These are phyloP conservation scores for Stichodactyla helianthus DNA, from an alignment of 64 coral and sea anemone species.

Conservation along the genomic window DNA sequence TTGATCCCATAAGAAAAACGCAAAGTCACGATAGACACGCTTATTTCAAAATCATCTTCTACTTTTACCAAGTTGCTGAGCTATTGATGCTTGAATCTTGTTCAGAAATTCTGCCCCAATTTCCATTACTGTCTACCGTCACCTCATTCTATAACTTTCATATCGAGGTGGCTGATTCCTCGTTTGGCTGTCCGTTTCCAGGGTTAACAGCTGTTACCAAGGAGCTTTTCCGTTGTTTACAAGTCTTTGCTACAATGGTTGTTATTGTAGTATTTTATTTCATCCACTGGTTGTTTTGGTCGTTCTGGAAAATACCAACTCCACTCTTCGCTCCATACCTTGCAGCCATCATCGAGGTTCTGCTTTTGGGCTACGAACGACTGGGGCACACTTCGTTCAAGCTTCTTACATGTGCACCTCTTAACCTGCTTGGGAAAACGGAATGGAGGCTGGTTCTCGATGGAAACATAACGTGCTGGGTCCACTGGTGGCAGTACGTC, in stretches of 20 bases:
- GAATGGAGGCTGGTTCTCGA: slow-evolving; percentile 52
- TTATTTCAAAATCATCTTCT: slow-evolving; percentile 43
- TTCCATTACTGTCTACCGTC: background rate
- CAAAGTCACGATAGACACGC: background rate
- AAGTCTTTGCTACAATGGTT: slow-evolving; percentile 27
- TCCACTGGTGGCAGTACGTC: slow-evolving; percentile 67
- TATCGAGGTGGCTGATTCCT: background rate
- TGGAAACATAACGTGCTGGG: slow-evolving; percentile 57
- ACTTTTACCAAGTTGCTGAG: slow-evolving; percentile 57
- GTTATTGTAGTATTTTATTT: slow-evolving; percentile 32
- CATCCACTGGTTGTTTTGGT: slow-evolving; percentile 3
- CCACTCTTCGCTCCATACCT: slow-evolving; percentile 33
- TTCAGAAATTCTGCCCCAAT: background rate
- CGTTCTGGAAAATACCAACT: background rate
- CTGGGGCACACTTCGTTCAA: slow-evolving; percentile 56
- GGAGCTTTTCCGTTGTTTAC: slow-evolving; percentile 26
- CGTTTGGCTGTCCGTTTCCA: slow-evolving; percentile 41
- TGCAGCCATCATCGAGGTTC: slow-evolving; percentile 39
- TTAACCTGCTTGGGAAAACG: background rate
- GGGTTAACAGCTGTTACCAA: slow-evolving; percentile 45
- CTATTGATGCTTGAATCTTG: slow-evolving; percentile 22
- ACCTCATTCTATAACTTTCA: slow-evolving; percentile 37
- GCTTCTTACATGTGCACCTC: slow-evolving; percentile 51
- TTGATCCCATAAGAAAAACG: background rate
- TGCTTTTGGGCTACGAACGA: slow-evolving; percentile 68